Evolutionary conservation across 2,888 invertebrate species (phyloP), one percentile per base, ranked within the genome.

Genomic region (Diadegma fenestrale): DNA sequence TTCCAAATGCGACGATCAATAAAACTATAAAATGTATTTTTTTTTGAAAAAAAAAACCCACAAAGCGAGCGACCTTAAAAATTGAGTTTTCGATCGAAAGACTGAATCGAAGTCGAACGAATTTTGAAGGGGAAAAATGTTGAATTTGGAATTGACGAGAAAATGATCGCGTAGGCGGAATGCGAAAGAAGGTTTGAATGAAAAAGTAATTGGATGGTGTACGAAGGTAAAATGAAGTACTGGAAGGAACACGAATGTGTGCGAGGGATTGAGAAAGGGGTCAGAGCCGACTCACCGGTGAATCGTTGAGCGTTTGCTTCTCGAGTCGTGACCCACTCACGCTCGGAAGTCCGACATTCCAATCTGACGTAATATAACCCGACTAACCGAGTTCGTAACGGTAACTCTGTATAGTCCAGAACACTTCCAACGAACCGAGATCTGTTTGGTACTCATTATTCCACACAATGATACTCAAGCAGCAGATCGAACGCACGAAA

Each of bases 341-440:
- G 75, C 85, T 82, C 85, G 82, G 82, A 85, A 82, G 85, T 85
- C 82, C 85, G 85, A 85, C 85, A 85, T 85, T 85, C 85, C 85
- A 63, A 75, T 85, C 85, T 85, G 82, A 85, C 85, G 85, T 85
- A 85, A 85, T 80, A 82, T 85, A 82, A 76, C 58, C 76, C 71
- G 85, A 71, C 79, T 76, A 85, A 82, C 75, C 82, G 82, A 82
- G 79, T 80, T 82, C 66, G 71, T 85, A 85, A 85, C 85, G 85
- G 85, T 85, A 82, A 79, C 75, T 75, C 58, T 58, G 85, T 68
- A 81, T 78, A 76, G 81, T 73, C 80, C 76, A 80, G 84, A 58
- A 73, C 68, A 66, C 51, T 30, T 43, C 26, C 33, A 75, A 63
- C 69, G 26, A 73, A 43, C 61, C 76, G 69, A 76, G 68, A 37